These are phyloP conservation scores for Papilio xuthus DNA, from an alignment of 1,140 invertebrate genomes.

Conservation along the genomic window DNA sequence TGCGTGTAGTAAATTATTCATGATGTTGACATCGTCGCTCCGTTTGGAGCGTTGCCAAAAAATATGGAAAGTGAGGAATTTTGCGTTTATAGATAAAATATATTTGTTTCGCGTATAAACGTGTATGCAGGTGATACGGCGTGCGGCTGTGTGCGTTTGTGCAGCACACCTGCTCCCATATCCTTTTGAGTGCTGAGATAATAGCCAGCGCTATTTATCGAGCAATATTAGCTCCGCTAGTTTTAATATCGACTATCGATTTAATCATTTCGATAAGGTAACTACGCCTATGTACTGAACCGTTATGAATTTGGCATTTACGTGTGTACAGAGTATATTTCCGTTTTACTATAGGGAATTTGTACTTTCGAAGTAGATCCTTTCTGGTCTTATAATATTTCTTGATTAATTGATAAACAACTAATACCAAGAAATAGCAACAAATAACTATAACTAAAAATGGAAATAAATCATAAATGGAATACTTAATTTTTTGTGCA, in stretches of 20 bases:
- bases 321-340: neutral
- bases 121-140: constrained; percentile 11
- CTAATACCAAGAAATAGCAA: neutral
- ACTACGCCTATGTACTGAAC: neutral
- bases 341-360: neutral
- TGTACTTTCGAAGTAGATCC: neutral
- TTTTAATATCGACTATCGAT: constrained; percentile 30
- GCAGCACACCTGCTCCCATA: constrained; percentile 23
- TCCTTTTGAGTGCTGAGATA: constrained; percentile 19
- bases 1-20: constrained; percentile 17
- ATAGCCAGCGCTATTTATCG: constrained; percentile 11
- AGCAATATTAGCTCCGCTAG: constrained; percentile 6
- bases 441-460: neutral
- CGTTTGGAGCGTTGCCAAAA: constrained; percentile 36
- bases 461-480: neutral
- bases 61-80: constrained; percentile 30
- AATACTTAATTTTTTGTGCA: neutral
- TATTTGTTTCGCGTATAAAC: constrained; percentile 2
- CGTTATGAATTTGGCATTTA: neutral
- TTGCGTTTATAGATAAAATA: constrained; percentile 21
- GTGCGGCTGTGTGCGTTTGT: constrained; percentile 1
- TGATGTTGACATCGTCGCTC: neutral
- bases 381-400: neutral
- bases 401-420: neutral
- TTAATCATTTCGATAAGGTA: constrained; percentile 17